Conservation (phyloP, 2,888 invertebrate genomes). For the Zygogramma bicolorata region DNA sequence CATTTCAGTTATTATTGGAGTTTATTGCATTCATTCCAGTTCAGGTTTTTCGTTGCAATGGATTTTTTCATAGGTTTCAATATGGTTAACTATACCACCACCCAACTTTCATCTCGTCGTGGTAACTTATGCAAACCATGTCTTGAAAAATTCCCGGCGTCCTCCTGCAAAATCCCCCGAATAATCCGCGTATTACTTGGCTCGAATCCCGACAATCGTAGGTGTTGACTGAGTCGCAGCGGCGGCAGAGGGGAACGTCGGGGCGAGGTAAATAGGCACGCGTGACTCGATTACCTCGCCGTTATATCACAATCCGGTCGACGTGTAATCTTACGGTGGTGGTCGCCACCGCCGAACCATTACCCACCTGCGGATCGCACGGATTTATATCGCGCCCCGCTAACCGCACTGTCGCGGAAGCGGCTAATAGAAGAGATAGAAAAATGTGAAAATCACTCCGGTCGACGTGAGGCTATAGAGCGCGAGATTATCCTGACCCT, state of each 20-base stretch:
- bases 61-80: too few species aligned
- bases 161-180: not conserved
- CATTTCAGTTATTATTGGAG: too few species aligned
- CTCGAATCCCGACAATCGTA: slow-evolving; percentile 3
- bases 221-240: slow-evolving; percentile 37
- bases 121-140: too few species aligned
- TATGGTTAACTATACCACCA: too few species aligned
- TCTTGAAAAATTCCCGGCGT: too few species aligned
- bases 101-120: too few species aligned
- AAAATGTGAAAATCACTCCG: not conserved
- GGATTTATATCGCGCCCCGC: slow-evolving; percentile 50
- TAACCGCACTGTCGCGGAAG: too few species aligned
- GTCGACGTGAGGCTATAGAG: not conserved
- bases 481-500: too few species aligned
- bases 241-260: slow-evolving; percentile 21
- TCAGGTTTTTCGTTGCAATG: too few species aligned
- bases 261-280: slow-evolving; percentile 55
- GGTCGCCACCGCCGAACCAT: slow-evolving; percentile 48
- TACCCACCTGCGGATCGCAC: slow-evolving; percentile 61
- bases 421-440: too few species aligned
- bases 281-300: slow-evolving; percentile 65
- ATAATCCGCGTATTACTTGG: not conserved
- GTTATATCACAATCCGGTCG: slow-evolving; percentile 65
- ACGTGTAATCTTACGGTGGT: slow-evolving; percentile 65
- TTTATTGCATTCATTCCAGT: too few species aligned